Percentiles rank a stretch among this genome's conserved stretches.
Evolutionary conservation across 2,888 invertebrate genomes (phyloP).

Genomic region (Bombyx huttoni): DNA sequence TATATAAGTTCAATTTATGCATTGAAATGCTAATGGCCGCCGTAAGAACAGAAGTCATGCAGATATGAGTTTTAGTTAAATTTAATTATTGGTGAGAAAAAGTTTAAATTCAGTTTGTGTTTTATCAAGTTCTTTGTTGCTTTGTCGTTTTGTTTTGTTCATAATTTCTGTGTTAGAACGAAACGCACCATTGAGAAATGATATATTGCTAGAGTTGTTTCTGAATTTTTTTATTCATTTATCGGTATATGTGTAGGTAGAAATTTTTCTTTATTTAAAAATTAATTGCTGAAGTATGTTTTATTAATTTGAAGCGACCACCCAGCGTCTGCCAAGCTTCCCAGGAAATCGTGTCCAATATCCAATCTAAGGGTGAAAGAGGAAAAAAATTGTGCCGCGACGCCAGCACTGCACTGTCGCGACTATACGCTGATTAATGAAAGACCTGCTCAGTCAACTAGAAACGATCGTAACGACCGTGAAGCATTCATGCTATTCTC

Average conservation of each 20-base stretch:
- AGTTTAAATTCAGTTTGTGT: no score
- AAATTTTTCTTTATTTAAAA: no score
- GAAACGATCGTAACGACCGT: conserved; percentile 29
- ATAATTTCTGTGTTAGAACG: no score
- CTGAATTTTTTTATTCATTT: no score
- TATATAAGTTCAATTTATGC: conserved; percentile 60
- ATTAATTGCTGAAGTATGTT: no score
- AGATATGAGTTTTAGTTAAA: background rate
- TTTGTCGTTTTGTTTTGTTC: no score
- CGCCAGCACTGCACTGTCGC: conserved; percentile 67
- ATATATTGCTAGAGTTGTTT: no score
- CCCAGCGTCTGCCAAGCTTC: conserved; percentile 55
- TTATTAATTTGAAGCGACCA: conserved; percentile 30
- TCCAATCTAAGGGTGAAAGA: conserved; percentile 66
- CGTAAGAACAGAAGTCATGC: conserved; percentile 6
- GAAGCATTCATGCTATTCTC: conserved; percentile 4
- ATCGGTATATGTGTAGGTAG: no score
- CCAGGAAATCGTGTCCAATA: conserved; percentile 69
- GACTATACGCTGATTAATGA: conserved; percentile 69
- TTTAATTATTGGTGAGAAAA: background rate
- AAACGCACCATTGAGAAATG: no score
- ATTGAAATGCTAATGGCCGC: conserved; percentile 62
- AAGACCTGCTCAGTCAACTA: conserved; percentile 54
- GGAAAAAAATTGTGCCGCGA: conserved; percentile 65
- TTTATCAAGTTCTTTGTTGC: no score